These are phyloP conservation scores for Patella ulyssiponensis DNA, from an alignment of 2,888 invertebrate species.

Conservation along the genomic window DNA sequence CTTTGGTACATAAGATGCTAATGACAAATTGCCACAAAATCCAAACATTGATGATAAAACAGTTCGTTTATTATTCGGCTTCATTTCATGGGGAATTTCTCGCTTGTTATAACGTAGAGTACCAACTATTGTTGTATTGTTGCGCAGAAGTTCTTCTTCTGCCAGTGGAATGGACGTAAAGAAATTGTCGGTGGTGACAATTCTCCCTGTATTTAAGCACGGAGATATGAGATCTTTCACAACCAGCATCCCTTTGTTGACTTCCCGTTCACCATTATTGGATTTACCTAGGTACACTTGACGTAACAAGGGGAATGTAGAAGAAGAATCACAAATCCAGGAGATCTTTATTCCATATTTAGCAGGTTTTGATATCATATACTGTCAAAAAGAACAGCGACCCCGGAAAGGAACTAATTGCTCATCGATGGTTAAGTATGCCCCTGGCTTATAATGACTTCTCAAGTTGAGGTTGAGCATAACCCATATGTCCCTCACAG, in stretches of 20 bases:
- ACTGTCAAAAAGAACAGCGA: background rate
- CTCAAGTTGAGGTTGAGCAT: background rate
- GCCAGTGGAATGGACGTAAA: background rate
- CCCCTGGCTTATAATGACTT: background rate
- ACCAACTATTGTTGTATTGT: conserved; percentile 8
- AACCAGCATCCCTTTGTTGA: background rate
- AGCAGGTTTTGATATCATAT: conserved; percentile 1
- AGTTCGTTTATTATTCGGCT: background rate
- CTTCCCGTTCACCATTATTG: background rate
- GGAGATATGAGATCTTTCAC: background rate
- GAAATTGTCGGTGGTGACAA: background rate
- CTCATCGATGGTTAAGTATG: background rate
- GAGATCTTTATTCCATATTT: background rate
- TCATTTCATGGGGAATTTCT: conserved; percentile 5
- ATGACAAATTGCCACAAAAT: background rate
- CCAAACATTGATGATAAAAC: background rate
- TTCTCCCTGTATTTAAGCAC: background rate
- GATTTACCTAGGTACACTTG: conserved; percentile 4
- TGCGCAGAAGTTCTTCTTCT: background rate
- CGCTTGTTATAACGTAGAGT: background rate
- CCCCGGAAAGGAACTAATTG: background rate
- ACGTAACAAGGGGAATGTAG: background rate
- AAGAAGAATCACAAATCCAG: background rate
- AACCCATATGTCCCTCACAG: background rate
- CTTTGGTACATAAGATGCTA: background rate